These are phyloP conservation scores for Galbula dea DNA, from an alignment of 2,113 vertebrate species.

Conservation along the genomic window DNA sequence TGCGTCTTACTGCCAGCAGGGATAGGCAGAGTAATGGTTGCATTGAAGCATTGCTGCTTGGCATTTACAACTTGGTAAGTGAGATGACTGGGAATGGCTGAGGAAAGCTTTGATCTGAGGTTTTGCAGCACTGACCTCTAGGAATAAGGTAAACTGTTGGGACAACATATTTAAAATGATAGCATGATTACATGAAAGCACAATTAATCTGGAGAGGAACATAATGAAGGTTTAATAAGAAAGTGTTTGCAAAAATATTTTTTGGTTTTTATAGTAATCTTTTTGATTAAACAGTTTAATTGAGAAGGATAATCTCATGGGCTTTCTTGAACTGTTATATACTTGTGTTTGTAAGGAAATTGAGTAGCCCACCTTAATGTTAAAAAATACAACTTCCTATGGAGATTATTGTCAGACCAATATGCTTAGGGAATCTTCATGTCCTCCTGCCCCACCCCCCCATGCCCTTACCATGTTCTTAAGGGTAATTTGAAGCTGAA, in stretches of 20 bases:
- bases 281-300: neutral
- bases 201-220: neutral
- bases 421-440: neutral
- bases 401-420: neutral
- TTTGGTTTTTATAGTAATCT: neutral
- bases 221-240: neutral
- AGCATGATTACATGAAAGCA: neutral
- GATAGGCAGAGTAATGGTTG: constrained; percentile 96
- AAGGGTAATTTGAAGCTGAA: neutral
- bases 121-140: neutral
- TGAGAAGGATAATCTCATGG: neutral
- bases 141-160: neutral
- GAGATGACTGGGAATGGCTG: neutral
- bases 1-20: constrained; percentile 89
- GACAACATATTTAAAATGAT: neutral
- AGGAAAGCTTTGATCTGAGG: neutral
- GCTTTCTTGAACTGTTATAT: neutral
- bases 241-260: neutral
- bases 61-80: constrained; percentile 97
- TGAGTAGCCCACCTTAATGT: neutral
- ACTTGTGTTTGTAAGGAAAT: neutral
- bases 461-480: neutral
- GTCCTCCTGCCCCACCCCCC: neutral
- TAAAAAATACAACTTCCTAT: neutral
- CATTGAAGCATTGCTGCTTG: constrained; percentile 93